Percentiles rank a stretch among this genome's conserved stretches.
phyloP scores from a whole-genome alignment of 2,888 invertebrate genomes.

The Ectobius pallidus region DNA sequence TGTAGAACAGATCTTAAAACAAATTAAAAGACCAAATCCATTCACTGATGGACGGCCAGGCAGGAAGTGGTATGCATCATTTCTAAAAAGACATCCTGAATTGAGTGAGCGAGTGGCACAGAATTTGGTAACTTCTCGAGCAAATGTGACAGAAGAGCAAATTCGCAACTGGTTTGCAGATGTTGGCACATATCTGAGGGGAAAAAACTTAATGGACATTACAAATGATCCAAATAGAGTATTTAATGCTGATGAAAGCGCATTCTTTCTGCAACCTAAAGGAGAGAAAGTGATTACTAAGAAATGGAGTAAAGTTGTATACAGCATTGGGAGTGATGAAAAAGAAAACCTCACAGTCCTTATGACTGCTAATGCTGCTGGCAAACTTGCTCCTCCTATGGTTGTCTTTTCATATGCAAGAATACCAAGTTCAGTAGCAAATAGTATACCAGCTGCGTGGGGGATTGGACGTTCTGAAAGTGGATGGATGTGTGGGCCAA shows the following conservation, averaged over 20 bases:
- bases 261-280: not conserved
- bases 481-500: not conserved
- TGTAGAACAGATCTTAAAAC: conserved; percentile 38
- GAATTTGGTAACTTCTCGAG: not conserved
- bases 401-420: not conserved
- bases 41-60: conserved; percentile 49
- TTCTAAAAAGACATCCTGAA: conserved; percentile 47
- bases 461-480: not conserved
- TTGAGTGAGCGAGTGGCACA: not conserved
- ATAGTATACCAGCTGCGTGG: not conserved
- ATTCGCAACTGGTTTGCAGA: not conserved
- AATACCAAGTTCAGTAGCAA: not conserved
- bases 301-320: not conserved
- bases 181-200: not conserved
- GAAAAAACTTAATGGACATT: not conserved
- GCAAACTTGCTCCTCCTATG: not conserved
- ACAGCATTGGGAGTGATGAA: not conserved
- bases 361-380: not conserved
- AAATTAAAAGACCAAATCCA: conserved; percentile 42
- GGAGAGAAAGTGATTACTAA: not conserved
- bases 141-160: conserved; percentile 47
- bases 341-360: not conserved
- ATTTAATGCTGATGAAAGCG: not conserved
- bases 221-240: no score
- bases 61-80: conserved; percentile 48